A percentile compares a stretch with the other conserved stretches of the same genome.
phyloP scores from a whole-genome alignment of 2,113 vertebrate species.

The Varanus komodoensis region DNA sequence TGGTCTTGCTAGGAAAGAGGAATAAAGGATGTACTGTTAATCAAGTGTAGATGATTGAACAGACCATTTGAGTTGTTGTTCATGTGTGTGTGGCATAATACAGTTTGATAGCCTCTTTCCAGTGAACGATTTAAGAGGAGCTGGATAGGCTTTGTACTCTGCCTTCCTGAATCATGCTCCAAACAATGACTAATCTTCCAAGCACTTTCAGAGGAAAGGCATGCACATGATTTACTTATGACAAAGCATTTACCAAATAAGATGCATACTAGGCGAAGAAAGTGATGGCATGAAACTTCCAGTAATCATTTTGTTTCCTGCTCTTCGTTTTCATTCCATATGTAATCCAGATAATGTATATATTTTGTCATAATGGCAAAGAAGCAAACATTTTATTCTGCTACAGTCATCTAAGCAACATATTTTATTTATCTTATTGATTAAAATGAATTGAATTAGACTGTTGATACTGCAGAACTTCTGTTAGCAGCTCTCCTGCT shows the following conservation, averaged over 20 bases:
- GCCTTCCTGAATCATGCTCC: constrained; percentile 29
- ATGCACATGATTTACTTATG: not conserved
- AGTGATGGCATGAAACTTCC: not conserved
- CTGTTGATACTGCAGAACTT: not conserved
- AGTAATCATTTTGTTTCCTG: not conserved
- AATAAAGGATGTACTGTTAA: not conserved
- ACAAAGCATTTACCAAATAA: constrained; percentile 10
- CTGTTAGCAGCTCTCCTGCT: not conserved
- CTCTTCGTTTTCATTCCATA: not conserved
- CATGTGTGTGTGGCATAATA: not conserved
- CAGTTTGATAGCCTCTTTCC: not conserved
- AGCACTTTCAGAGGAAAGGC: not conserved
- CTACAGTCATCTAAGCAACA: not conserved
- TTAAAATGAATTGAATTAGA: not conserved
- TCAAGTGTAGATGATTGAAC: not conserved
- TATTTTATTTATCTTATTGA: constrained; percentile 1
- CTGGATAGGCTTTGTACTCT: constrained; percentile 51
- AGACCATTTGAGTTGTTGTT: constrained; percentile 2
- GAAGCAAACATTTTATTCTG: constrained; percentile 22
- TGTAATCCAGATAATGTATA: not conserved
- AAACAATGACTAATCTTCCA: constrained; percentile 55
- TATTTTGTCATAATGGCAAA: not conserved
- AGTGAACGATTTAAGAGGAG: constrained; percentile 17
- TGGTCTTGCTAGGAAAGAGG: not conserved
- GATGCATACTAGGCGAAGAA: not conserved